These are phyloP conservation scores for Tokudaia tokunoshimensis DNA, from an alignment of 2,797 vertebrate genomes.

Conservation along the genomic window DNA sequence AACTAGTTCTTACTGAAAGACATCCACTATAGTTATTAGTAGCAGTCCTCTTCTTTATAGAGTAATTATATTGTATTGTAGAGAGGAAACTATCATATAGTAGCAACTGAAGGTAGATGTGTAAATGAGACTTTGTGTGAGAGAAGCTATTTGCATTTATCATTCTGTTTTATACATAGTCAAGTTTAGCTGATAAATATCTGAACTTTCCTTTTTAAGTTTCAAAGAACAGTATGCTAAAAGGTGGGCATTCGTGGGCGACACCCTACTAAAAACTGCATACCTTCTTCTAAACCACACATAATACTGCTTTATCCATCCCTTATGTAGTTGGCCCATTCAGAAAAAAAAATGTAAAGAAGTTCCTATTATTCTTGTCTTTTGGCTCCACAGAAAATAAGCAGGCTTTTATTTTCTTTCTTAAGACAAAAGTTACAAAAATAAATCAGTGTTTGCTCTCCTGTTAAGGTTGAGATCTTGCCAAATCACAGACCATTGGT, in stretches of 20 bases:
- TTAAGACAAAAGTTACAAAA: conserved; percentile 36
- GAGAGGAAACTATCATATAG: background rate
- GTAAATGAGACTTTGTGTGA: conserved; percentile 5
- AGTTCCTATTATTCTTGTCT: conserved; percentile 39
- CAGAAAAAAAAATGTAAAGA: background rate
- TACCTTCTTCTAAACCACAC: background rate
- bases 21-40: conserved; percentile 1
- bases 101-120: background rate
- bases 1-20: conserved; percentile 29
- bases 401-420: conserved; percentile 29
- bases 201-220: background rate
- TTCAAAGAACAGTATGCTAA: background rate
- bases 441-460: background rate
- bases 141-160: conserved; percentile 26
- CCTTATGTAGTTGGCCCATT: background rate
- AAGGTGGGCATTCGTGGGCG: background rate
- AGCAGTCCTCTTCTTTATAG: background rate
- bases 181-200: conserved; percentile 36
- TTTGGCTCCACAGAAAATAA: background rate
- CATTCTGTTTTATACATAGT: background rate
- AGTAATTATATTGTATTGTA: background rate
- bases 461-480: background rate
- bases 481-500: background rate
- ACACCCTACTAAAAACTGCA: background rate
- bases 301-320: background rate